Evolutionary conservation across 2,797 vertebrate species (phyloP).

Genomic region (Crocidura indochinensis): DNA sequence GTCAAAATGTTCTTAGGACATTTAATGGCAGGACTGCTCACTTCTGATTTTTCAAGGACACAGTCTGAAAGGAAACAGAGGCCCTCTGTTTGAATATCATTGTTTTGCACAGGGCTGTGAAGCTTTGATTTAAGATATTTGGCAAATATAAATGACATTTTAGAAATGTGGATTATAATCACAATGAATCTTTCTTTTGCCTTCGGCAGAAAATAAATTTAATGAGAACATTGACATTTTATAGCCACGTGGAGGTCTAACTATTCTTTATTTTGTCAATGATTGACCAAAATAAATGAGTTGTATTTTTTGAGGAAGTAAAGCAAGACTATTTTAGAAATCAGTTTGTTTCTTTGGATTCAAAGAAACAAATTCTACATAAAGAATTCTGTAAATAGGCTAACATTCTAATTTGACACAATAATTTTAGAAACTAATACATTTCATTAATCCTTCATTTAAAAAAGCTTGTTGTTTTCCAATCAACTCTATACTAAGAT

Average conservation of each 20-base stretch:
- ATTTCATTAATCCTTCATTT: not conserved
- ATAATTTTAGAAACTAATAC: not conserved
- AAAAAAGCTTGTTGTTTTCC: not conserved
- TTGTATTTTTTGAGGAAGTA: constrained; percentile 34
- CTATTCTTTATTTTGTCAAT: constrained; percentile 20
- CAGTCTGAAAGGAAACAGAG: constrained; percentile 56
- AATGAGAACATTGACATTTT: constrained; percentile 56
- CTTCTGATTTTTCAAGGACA: constrained; percentile 64
- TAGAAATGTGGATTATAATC: constrained; percentile 56
- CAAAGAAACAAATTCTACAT: not conserved
- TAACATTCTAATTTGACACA: constrained; percentile 37
- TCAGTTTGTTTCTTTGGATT: constrained; percentile 2
- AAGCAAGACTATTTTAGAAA: constrained; percentile 16
- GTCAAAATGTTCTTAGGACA: not conserved
- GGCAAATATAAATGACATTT: constrained; percentile 63
- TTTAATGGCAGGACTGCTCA: constrained; percentile 4
- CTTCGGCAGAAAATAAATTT: constrained; percentile 59
- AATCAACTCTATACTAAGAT: not conserved
- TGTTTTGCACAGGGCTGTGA: constrained; percentile 49
- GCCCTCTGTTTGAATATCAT: constrained; percentile 49
- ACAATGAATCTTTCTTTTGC: constrained; percentile 39
- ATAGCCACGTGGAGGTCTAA: constrained; percentile 14
- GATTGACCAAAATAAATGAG: constrained; percentile 26
- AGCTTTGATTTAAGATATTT: constrained; percentile 64
- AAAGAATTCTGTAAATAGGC: not conserved